Evolutionary conservation across 53 echinoderm and acorn worm genomes (phyloP).

Genomic region (Luidia sarsii): DNA sequence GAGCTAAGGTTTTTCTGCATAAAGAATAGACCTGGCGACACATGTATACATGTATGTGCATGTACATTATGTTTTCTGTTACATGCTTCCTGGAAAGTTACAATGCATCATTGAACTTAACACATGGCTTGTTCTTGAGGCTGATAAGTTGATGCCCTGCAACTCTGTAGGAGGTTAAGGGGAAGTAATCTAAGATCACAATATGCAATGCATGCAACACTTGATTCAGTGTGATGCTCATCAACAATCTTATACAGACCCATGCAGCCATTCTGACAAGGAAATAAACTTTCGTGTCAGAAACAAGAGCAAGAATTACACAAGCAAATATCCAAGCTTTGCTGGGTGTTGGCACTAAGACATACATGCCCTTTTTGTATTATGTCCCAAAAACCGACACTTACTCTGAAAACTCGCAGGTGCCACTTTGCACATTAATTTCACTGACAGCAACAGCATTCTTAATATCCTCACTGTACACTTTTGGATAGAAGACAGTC

Average conservation of each 20-base stretch:
- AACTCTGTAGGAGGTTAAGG: conserved; percentile 26
- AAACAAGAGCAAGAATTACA: conserved; percentile 39
- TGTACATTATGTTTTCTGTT: neutral
- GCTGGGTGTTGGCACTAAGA: conserved; percentile 1
- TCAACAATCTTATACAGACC: conserved; percentile 32
- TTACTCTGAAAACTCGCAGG: conserved; percentile 30
- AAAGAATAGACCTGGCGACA: too few relatives aligned
- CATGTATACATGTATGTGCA: too few relatives aligned
- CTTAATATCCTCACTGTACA: conserved; percentile 27
- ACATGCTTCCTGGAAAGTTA: neutral
- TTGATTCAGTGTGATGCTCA: conserved; percentile 1
- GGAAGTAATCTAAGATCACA: conserved; percentile 14
- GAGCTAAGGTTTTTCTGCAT: too few relatives aligned
- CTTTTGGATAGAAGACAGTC: conserved; percentile 1
- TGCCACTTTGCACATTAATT: neutral
- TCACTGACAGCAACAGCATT: conserved; percentile 2
- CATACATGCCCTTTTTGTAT: conserved; percentile 48
- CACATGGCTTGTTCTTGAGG: conserved; percentile 32
- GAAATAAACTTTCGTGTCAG: neutral
- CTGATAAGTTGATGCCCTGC: conserved; percentile 7
- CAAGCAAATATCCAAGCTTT: conserved; percentile 45
- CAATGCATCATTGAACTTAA: conserved; percentile 2
- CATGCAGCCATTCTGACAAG: conserved; percentile 6
- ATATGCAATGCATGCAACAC: conserved; percentile 1
- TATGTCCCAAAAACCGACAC: conserved; percentile 41